Evolutionary conservation across 2,113 vertebrate genomes (phyloP), one percentile per base, ranked within the genome.

Genomic region (Ibidorhyncha struthersii): DNA sequence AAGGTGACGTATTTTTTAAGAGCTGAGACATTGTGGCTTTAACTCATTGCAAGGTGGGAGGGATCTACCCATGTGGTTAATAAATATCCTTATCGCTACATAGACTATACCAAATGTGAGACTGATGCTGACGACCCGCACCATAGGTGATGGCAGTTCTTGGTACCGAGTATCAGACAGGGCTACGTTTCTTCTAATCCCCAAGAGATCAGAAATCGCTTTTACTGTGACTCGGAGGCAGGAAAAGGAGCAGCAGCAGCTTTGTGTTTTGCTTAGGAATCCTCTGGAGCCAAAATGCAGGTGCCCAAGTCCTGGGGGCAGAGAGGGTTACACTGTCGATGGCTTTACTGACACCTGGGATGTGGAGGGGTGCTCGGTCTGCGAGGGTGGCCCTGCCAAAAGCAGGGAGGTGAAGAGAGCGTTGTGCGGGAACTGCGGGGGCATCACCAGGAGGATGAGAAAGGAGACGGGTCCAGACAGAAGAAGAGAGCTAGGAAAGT

Each of bases 341-440:
- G 69, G 25, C 69, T 95, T 84, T 41, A 45, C 22, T 2, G 8
- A 11, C 25, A 29, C 12, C 30, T 19, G 36, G 59, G 53, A 10
- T 5, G 1, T 0, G 8, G 29, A 52, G 23, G 41, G 45, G 30
- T 38, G 52, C 84, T 91, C 0, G 0, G 52, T 10, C 29, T 2
- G 3, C 1, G 4, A 9, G 34, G 23, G 5, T 5, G 30, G 69
- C 29, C 32, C 62, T 67, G 58, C 18, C 30, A 34, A 47, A 40
- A 81, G 32, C 26, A 40, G 67, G 32, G 63, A 61, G 45, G 27
- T 32, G 50, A 38, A 8, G 53, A 36, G 12, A 87, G 5, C 8
- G 18, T 56, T 18, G 27, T 65, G 45, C 19, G 36, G 55, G 26
- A 73, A 5, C 47, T 67, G 56, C 34, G 36, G 32, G 58, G 12